These are phyloP conservation scores for Danaus plexippus DNA, from an alignment of 1,140 invertebrate species.

Conservation along the genomic window DNA sequence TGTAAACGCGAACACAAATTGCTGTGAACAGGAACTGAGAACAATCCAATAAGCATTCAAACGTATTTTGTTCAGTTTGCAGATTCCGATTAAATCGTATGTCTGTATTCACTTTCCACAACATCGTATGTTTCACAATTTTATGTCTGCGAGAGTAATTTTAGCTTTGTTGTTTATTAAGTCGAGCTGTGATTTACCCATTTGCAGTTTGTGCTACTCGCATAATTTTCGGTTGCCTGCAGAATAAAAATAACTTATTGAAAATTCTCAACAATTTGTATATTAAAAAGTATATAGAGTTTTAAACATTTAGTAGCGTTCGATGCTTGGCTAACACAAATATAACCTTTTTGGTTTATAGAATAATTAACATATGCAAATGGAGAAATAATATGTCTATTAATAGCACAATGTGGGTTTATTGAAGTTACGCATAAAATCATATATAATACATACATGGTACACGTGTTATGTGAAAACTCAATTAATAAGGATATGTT, in stretches of 20 bases:
- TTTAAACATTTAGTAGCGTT: too few species aligned
- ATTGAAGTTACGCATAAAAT: too few species aligned
- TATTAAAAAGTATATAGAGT: too few species aligned
- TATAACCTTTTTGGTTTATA: too few species aligned
- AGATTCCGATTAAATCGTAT: constrained; percentile 27
- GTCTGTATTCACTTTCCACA: constrained; percentile 23
- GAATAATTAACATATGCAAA: constrained; percentile 13
- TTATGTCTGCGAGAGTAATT: constrained; percentile 22
- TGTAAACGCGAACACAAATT: constrained; percentile 15
- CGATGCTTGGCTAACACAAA: too few species aligned
- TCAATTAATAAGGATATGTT: too few species aligned
- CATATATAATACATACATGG: too few species aligned
- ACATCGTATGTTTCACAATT: constrained; percentile 19
- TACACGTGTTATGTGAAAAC: too few species aligned
- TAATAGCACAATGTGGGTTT: constrained; percentile 1
- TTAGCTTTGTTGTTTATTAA: constrained; percentile 22
- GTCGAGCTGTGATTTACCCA: constrained; percentile 19
- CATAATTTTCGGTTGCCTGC: not conserved
- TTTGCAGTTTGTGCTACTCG: constrained; percentile 10
- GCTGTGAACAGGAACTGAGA: constrained; percentile 28
- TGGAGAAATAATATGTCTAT: constrained; percentile 20
- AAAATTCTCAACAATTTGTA: constrained; percentile 9
- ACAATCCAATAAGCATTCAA: constrained; percentile 37
- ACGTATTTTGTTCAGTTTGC: constrained; percentile 29
- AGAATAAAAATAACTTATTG: not conserved